Conservation (phyloP, 1,140 invertebrate genomes). For the Nasonia vitripennis region DNA sequence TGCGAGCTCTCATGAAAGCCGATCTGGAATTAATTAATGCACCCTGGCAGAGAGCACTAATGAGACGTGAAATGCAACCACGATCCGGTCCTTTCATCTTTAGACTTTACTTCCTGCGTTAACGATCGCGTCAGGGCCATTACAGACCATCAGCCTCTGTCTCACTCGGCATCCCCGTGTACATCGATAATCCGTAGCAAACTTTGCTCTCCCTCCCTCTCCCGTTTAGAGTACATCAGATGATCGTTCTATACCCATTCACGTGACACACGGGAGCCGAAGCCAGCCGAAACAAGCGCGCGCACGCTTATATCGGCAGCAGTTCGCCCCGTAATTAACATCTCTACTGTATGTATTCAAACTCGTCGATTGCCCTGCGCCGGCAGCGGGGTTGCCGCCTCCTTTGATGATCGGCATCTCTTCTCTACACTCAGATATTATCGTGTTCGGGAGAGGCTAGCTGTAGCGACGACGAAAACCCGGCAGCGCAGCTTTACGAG, state of each 20-base stretch:
- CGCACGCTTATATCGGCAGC: background rate
- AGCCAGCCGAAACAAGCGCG: background rate
- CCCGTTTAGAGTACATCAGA: background rate
- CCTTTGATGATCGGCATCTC: slow-evolving; percentile 15
- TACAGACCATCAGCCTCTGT: background rate
- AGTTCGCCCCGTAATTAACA: slow-evolving; percentile 29
- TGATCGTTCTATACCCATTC: background rate
- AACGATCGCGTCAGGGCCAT: background rate
- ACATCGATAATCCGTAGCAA: background rate
- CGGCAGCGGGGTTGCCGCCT: background rate
- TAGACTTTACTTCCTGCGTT: background rate
- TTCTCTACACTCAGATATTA: background rate
- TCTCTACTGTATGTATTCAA: slow-evolving; percentile 14
- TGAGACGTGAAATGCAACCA: no score
- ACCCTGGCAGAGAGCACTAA: no score
- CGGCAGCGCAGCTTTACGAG: slow-evolving; percentile 9
- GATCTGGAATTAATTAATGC: no score
- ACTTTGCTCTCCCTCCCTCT: background rate
- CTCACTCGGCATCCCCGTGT: background rate
- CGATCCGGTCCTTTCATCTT: background rate
- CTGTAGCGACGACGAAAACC: background rate
- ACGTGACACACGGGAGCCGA: background rate
- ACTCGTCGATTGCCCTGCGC: background rate
- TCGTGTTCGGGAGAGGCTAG: background rate
- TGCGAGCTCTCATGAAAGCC: no score